phyloP scores from a whole-genome alignment of 2,797 vertebrate species.

The Cichlasoma orientale region DNA sequence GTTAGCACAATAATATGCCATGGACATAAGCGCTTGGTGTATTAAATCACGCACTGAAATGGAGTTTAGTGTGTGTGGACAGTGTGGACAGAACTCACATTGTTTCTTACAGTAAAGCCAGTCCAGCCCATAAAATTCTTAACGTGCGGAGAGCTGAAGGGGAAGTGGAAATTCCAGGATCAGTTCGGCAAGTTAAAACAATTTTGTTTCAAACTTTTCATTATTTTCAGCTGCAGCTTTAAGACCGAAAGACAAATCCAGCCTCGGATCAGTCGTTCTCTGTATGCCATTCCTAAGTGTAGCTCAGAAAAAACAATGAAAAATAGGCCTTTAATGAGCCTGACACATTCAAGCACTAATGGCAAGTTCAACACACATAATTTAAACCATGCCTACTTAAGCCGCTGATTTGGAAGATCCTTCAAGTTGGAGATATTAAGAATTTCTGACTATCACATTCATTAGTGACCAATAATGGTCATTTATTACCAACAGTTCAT shows the following conservation, averaged over 20 bases:
- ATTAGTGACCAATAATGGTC: neutral
- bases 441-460: no score
- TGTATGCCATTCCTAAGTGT: neutral
- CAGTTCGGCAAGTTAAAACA: neutral
- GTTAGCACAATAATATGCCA: neutral
- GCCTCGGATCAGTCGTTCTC: neutral
- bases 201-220: neutral
- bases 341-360: no score
- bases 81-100: neutral
- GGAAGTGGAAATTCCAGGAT: neutral
- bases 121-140: neutral
- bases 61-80: neutral
- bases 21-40: neutral
- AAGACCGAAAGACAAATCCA: neutral
- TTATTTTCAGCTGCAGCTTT: neutral
- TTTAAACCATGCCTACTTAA: neutral
- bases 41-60: neutral
- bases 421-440: neutral
- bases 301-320: neutral
- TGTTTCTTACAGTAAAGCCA: neutral
- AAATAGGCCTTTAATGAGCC: neutral
- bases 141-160: neutral
- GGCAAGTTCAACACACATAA: neutral
- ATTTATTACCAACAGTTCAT: neutral
- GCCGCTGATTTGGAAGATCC: neutral